These are phyloP conservation scores for Tragulus kanchil DNA, from an alignment of 2,113 vertebrate species.

Conservation along the genomic window DNA sequence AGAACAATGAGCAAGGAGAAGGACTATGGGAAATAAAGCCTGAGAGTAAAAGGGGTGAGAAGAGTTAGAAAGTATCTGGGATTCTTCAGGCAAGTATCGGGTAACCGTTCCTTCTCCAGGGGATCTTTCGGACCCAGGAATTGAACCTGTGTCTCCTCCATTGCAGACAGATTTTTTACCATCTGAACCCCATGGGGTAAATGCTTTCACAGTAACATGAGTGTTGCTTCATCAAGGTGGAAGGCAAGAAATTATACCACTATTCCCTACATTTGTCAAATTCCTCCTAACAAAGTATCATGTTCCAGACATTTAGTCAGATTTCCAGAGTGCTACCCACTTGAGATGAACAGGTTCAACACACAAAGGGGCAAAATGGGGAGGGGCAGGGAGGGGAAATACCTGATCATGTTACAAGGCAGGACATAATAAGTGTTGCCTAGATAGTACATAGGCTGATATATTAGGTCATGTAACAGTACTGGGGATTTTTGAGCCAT, in stretches of 20 bases:
- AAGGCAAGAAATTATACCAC: background rate
- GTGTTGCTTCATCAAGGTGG: background rate
- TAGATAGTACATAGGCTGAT: background rate
- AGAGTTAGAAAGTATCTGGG: no score
- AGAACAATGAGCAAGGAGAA: background rate
- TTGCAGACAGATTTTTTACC: background rate
- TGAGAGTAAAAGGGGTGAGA: no score
- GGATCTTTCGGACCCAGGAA: background rate
- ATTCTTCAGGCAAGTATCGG: background rate
- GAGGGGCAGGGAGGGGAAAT: background rate
- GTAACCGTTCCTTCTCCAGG: background rate
- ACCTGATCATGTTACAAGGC: background rate
- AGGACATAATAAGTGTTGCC: background rate
- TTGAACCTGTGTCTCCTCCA: accelerated
- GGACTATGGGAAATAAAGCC: background rate
- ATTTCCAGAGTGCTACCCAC: background rate
- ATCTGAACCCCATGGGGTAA: background rate
- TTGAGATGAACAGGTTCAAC: background rate
- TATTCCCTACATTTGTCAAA: background rate
- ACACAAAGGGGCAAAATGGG: background rate
- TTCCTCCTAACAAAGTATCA: background rate
- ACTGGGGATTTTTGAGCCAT: background rate
- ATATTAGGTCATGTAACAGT: background rate
- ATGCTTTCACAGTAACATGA: background rate
- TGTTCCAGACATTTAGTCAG: background rate